phyloP scores from a whole-genome alignment of 2,888 invertebrate species.

The Idaea dimidiata region DNA sequence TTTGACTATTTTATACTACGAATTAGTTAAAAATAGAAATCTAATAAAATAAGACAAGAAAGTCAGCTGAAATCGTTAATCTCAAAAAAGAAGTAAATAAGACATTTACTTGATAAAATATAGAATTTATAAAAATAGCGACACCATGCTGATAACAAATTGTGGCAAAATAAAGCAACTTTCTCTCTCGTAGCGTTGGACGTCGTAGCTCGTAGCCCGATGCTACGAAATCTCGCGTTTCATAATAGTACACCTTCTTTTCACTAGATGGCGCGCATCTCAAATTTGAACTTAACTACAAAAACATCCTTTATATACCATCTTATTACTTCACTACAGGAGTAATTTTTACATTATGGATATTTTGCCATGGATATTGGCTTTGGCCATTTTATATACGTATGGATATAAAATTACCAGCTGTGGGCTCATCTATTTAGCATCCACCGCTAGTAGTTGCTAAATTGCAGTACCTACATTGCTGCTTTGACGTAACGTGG shows the following conservation, averaged over 20 bases:
- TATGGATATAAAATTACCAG: no score
- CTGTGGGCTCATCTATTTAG: no score
- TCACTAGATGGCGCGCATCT: constrained; percentile 16
- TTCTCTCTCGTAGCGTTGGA: neutral
- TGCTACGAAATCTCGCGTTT: neutral
- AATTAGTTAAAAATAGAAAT: no score
- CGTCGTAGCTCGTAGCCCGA: neutral
- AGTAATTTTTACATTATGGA: neutral
- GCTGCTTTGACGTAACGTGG: no score
- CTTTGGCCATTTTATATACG: no score
- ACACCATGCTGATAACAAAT: neutral
- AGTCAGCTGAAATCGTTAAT: no score
- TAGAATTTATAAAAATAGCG: neutral
- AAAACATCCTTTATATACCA: neutral
- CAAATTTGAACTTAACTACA: neutral
- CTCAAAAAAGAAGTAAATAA: no score
- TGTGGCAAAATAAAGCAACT: neutral
- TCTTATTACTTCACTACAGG: neutral
- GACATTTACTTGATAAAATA: no score
- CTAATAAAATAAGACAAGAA: no score
- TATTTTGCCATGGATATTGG: no score
- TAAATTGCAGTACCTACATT: no score
- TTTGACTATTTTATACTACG: neutral
- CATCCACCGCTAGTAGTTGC: no score
- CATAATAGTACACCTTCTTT: constrained; percentile 2